These are phyloP conservation scores for Saccostrea cuccullata DNA, from an alignment of 1,140 invertebrate species.

Conservation along the genomic window DNA sequence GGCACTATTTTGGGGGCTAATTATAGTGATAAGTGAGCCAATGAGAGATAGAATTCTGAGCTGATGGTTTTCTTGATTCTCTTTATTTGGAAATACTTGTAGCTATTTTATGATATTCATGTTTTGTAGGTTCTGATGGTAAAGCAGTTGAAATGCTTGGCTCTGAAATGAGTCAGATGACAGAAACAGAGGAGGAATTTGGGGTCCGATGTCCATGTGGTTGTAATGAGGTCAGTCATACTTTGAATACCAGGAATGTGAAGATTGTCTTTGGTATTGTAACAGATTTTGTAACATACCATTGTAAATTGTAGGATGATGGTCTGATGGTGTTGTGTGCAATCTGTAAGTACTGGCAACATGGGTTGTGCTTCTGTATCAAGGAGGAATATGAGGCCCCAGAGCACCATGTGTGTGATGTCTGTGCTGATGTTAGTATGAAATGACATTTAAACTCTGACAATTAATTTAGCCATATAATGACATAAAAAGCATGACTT, in stretches of 20 bases:
- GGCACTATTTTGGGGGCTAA: too few relatives aligned
- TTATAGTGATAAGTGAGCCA: too few relatives aligned
- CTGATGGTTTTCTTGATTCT: too few relatives aligned
- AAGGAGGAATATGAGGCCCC: conserved; percentile 72
- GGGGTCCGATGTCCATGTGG: conserved; percentile 76
- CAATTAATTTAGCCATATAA: not conserved
- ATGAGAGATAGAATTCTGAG: too few relatives aligned
- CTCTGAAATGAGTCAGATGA: conserved; percentile 57
- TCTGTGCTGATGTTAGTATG: conserved; percentile 72
- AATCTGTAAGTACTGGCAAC: conserved; percentile 76
- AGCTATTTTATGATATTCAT: not conserved
- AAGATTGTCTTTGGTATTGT: not conserved
- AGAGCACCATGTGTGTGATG: conserved; percentile 74
- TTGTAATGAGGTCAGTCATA: conserved; percentile 75
- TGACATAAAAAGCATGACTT: too few relatives aligned
- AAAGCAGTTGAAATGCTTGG: conserved; percentile 56
- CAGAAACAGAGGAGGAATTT: conserved; percentile 64
- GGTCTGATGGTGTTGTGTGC: conserved; percentile 78
- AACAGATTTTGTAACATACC: not conserved
- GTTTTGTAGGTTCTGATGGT: conserved; percentile 47
- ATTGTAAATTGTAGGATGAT: conserved; percentile 72
- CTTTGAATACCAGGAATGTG: not conserved
- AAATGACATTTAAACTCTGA: not conserved
- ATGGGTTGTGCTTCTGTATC: conserved; percentile 76
- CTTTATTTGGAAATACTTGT: too few relatives aligned